These are phyloP conservation scores for Alloplasta piceator DNA, from an alignment of 2,888 invertebrate genomes.

Conservation along the genomic window DNA sequence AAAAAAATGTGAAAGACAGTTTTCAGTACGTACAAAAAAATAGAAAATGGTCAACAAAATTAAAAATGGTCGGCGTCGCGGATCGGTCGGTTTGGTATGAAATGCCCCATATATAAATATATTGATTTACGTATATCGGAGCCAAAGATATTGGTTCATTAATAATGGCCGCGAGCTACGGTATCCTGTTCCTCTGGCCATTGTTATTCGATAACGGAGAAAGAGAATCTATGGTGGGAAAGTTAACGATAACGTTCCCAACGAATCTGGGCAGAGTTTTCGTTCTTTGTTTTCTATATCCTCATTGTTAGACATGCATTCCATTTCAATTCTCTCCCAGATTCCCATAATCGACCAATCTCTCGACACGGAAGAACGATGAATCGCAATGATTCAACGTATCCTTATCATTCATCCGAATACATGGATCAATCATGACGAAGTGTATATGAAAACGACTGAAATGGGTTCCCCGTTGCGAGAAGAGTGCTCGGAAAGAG, in stretches of 20 bases:
- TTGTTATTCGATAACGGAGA: constrained; percentile 50
- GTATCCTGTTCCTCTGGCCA: constrained; percentile 13
- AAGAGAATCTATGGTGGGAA: constrained; percentile 36
- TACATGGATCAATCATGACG: too few relatives aligned
- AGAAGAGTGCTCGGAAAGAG: constrained; percentile 14
- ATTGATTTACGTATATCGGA: too few relatives aligned
- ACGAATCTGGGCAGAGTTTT: constrained; percentile 4
- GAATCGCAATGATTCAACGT: too few relatives aligned
- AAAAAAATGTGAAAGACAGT: too few relatives aligned
- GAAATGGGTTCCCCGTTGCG: background rate
- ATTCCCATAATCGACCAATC: background rate
- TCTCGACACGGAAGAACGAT: background rate
- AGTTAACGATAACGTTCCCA: constrained; percentile 6
- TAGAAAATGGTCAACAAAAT: too few relatives aligned
- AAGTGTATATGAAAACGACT: too few relatives aligned
- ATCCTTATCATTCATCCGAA: too few relatives aligned
- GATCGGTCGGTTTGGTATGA: too few relatives aligned
- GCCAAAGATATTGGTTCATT: constrained; percentile 25
- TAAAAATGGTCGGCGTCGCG: too few relatives aligned
- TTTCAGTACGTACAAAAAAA: too few relatives aligned
- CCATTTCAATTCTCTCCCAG: background rate
- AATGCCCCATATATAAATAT: too few relatives aligned
- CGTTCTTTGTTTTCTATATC: constrained; percentile 12
- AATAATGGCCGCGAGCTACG: constrained; percentile 41
- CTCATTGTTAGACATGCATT: background rate